These are phyloP conservation scores for Bruchidius siliquastri DNA, from an alignment of 2,888 invertebrate species.

Conservation along the genomic window DNA sequence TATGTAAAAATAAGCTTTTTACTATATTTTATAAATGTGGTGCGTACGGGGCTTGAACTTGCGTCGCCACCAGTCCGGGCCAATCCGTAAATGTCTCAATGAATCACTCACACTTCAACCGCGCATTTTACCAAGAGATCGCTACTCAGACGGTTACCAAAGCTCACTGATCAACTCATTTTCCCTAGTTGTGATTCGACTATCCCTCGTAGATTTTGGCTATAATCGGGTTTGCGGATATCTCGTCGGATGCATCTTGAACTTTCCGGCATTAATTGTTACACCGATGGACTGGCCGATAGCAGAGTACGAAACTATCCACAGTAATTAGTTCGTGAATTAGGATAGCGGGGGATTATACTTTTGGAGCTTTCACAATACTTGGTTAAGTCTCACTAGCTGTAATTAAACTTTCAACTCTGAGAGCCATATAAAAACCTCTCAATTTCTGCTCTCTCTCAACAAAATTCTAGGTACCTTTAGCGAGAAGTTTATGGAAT, in stretches of 20 bases:
- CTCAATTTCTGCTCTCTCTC: not conserved
- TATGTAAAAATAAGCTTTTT: too few relatives aligned
- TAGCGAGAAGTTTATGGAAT: not conserved
- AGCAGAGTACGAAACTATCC: not conserved
- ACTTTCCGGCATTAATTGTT: not conserved
- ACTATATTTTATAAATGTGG: too few relatives aligned
- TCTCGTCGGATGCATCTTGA: not conserved
- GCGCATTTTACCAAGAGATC: too few relatives aligned
- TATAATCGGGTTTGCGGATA: not conserved
- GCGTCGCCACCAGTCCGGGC: too few relatives aligned
- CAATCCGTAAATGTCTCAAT: too few relatives aligned
- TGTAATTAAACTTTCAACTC: not conserved
- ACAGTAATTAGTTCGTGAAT: not conserved
- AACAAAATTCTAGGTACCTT: not conserved
- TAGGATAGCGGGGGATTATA: not conserved
- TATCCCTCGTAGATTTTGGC: not conserved
- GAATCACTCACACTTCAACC: too few relatives aligned
- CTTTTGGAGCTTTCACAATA: not conserved
- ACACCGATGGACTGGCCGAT: not conserved
- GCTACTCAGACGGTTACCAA: too few relatives aligned
- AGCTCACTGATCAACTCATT: too few relatives aligned
- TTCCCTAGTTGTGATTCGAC: too few relatives aligned
- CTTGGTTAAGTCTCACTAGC: not conserved
- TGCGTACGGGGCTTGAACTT: too few relatives aligned
- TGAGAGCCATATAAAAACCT: not conserved